Conservation (phyloP, 2,113 vertebrate genomes). For the Pteruthius melanotis region DNA sequence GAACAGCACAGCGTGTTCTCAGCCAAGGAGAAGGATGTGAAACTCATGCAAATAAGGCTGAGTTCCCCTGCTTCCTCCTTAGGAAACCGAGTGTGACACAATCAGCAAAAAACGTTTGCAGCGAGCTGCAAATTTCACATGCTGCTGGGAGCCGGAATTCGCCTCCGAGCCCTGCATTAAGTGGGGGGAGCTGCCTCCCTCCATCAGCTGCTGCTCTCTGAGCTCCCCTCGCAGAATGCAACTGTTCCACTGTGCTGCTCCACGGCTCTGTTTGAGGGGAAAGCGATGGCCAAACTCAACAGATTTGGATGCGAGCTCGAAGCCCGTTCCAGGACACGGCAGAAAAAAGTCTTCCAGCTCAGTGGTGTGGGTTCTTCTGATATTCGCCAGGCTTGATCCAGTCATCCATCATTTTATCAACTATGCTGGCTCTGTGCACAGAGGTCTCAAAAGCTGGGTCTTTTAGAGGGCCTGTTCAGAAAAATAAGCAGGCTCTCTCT, state of each 20-base stretch:
- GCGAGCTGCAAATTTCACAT: background rate
- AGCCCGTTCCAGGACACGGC: background rate
- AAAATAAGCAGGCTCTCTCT: background rate
- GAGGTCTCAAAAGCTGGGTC: background rate
- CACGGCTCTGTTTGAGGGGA: background rate
- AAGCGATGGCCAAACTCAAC: background rate
- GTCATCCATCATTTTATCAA: background rate
- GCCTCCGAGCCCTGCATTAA: background rate
- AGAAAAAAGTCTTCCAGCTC: background rate
- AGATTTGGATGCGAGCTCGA: background rate
- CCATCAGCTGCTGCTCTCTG: background rate
- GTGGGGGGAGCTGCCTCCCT: background rate
- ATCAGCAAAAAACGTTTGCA: constrained; percentile 38
- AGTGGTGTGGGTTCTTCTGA: background rate
- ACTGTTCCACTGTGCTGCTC: background rate
- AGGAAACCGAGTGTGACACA: constrained; percentile 50
- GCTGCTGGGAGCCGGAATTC: background rate
- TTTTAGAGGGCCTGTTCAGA: background rate
- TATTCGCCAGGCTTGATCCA: background rate
- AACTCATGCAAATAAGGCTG: constrained; percentile 50
- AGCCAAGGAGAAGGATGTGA: constrained; percentile 56
- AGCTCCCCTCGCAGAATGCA: background rate
- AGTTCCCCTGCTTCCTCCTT: constrained; percentile 44
- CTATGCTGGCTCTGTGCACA: background rate
- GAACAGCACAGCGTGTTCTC: constrained; percentile 47